A percentile compares a stretch with the other conserved stretches of the same genome.
Evolutionary conservation across 2,888 invertebrate species (phyloP).

Genomic region (Odontothrips loti): DNA sequence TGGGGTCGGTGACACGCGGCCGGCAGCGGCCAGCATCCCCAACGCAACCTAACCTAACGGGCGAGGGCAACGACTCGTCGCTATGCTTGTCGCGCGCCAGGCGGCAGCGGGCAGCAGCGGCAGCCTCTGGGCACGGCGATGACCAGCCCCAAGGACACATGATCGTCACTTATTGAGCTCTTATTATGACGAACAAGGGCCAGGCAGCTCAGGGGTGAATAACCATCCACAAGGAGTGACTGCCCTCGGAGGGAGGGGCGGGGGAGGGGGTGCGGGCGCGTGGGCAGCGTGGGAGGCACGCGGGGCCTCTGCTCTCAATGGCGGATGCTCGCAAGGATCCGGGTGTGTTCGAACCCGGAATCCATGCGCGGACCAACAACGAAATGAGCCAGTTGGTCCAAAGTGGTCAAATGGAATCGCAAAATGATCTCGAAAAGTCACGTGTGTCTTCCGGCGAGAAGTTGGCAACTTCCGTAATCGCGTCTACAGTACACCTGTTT

Average conservation of each 20-base stretch:
- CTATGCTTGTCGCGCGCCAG: neutral
- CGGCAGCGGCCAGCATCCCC: neutral
- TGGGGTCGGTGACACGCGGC: neutral
- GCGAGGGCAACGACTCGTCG: neutral
- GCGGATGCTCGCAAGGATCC: too few species aligned
- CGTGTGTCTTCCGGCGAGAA: too few species aligned
- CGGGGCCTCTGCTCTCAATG: too few species aligned
- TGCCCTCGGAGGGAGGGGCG: neutral
- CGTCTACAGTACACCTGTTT: too few species aligned
- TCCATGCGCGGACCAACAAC: too few species aligned
- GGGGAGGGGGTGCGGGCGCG: neutral
- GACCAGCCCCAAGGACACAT: neutral
- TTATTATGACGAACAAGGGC: neutral
- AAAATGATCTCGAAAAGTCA: too few species aligned
- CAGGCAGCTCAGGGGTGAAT: neutral
- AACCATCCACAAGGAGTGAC: too few species aligned
- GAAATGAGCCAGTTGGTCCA: too few species aligned
- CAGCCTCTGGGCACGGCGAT: too few species aligned
- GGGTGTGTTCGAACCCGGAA: too few species aligned
- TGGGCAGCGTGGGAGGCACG: neutral
- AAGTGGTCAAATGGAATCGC: too few species aligned
- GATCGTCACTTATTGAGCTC: neutral
- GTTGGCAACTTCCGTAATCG: too few species aligned
- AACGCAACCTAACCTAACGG: conserved; percentile 12
- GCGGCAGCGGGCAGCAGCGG: neutral